Conservation (phyloP, 2,797 vertebrate species). For the Gallinago solitaria region DNA sequence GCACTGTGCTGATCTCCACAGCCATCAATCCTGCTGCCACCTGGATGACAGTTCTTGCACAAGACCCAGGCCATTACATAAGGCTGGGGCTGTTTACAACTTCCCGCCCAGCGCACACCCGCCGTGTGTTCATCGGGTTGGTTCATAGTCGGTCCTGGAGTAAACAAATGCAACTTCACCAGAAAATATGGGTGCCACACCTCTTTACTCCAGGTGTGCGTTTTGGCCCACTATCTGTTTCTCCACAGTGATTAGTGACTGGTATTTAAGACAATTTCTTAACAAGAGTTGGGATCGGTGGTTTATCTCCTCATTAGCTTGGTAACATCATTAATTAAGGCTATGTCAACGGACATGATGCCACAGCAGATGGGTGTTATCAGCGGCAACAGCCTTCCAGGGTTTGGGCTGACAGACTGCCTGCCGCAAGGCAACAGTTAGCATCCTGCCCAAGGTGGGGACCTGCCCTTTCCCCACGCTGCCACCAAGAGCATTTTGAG, state of each 20-base stretch:
- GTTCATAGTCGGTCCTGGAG: constrained; percentile 21
- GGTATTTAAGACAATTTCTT: constrained; percentile 64
- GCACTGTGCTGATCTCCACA: not conserved
- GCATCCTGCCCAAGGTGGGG: not conserved
- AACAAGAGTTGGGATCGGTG: constrained; percentile 38
- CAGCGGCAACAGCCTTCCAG: constrained; percentile 46
- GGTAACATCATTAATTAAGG: constrained; percentile 45
- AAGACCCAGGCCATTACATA: constrained; percentile 50
- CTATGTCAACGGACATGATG: constrained; percentile 47
- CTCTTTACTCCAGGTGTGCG: constrained; percentile 48
- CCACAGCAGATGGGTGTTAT: constrained; percentile 27
- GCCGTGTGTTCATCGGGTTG: constrained; percentile 7
- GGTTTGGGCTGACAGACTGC: constrained; percentile 6
- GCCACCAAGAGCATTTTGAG: not conserved
- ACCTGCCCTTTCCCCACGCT: not conserved
- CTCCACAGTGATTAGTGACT: constrained; percentile 32
- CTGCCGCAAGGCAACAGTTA: accelerated
- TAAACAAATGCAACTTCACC: constrained; percentile 65
- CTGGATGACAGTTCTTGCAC: constrained; percentile 52
- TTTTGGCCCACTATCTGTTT: constrained; percentile 57
- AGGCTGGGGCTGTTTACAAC: constrained; percentile 53
- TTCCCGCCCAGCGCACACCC: constrained; percentile 44
- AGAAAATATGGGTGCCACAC: constrained; percentile 32
- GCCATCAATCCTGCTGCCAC: constrained; percentile 47
- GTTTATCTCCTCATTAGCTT: constrained; percentile 58